phyloP scores from a whole-genome alignment of 2,888 invertebrate genomes.

The Ophion obscuratus region DNA sequence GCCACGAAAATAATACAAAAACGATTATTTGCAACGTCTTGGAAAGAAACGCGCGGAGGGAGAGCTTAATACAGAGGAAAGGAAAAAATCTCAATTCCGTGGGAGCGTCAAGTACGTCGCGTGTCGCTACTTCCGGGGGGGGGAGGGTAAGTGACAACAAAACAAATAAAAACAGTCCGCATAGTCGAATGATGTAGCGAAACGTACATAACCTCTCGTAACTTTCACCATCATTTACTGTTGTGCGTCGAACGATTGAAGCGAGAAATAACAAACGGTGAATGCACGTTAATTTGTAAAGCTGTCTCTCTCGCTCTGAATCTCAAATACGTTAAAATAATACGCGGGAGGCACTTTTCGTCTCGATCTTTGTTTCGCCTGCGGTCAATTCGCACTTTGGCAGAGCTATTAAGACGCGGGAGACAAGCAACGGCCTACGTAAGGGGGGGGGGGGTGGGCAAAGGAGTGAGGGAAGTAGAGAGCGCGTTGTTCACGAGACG shows the following conservation, averaged over 20 bases:
- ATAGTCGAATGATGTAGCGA: constrained; percentile 28
- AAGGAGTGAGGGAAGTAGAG: constrained; percentile 49
- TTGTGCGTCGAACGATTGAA: constrained; percentile 51
- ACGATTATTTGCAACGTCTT: neutral
- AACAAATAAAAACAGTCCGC: neutral
- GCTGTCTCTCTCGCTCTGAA: neutral
- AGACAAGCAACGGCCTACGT: constrained; percentile 39
- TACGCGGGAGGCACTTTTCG: neutral
- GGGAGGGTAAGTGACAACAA: constrained; percentile 8
- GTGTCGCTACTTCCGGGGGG: neutral
- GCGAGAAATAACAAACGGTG: constrained; percentile 35
- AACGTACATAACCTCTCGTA: constrained; percentile 66
- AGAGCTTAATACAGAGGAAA: neutral
- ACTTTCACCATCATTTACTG: constrained; percentile 61
- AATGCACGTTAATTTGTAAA: neutral
- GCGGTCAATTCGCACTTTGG: constrained; percentile 46
- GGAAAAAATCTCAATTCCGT: neutral
- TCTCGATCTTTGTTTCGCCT: constrained; percentile 8
- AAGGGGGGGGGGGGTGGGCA: constrained; percentile 13
- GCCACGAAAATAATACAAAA: constrained; percentile 45
- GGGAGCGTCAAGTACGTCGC: neutral
- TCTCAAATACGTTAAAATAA: neutral
- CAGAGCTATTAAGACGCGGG: constrained; percentile 40
- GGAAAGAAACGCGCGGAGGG: neutral
- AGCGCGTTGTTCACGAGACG: constrained; percentile 11